Conservation (phyloP, 2,888 invertebrate species). For the Ochropacha duplaris region DNA sequence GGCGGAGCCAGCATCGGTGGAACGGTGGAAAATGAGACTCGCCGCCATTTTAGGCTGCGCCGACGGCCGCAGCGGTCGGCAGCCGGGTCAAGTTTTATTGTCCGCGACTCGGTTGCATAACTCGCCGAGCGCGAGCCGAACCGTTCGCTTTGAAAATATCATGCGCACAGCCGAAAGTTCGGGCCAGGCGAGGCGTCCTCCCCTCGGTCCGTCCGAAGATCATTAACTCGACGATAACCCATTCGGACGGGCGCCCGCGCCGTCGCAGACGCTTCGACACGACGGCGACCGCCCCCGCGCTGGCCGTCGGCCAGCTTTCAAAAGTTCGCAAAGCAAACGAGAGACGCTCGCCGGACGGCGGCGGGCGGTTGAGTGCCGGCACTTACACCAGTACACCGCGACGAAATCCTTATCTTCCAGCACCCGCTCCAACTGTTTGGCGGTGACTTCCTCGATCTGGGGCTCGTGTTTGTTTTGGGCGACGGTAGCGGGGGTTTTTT, state of each 20-base stretch:
- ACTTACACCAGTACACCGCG: constrained; percentile 98
- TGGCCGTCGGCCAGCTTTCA: constrained; percentile 56
- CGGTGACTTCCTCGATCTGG: constrained; percentile 96
- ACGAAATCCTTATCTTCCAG: constrained; percentile 96
- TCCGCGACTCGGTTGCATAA: constrained; percentile 76
- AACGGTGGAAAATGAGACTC: constrained; percentile 75
- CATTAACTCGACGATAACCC: constrained; percentile 74
- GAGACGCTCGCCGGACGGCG: constrained; percentile 52
- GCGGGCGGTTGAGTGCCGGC: constrained; percentile 46
- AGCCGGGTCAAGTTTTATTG: constrained; percentile 78
- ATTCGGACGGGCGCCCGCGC: constrained; percentile 71
- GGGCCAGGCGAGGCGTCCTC: constrained; percentile 44
- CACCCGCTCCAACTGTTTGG: constrained; percentile 94
- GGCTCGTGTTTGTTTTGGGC: constrained; percentile 81
- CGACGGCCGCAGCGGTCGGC: constrained; percentile 63
- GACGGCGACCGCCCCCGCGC: constrained; percentile 54
- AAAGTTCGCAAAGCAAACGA: constrained; percentile 51
- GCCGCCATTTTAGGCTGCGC: constrained; percentile 79
- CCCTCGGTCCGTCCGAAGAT: constrained; percentile 63
- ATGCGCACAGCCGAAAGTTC: constrained; percentile 38
- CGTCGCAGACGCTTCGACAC: constrained; percentile 67
- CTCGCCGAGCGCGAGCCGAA: constrained; percentile 48
- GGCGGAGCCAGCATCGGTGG: constrained; percentile 64
- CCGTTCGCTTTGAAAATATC: constrained; percentile 64
- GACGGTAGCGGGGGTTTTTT: constrained; percentile 70